phyloP scores from a whole-genome alignment of 2,797 vertebrate genomes.

The Amniataba percoides region DNA sequence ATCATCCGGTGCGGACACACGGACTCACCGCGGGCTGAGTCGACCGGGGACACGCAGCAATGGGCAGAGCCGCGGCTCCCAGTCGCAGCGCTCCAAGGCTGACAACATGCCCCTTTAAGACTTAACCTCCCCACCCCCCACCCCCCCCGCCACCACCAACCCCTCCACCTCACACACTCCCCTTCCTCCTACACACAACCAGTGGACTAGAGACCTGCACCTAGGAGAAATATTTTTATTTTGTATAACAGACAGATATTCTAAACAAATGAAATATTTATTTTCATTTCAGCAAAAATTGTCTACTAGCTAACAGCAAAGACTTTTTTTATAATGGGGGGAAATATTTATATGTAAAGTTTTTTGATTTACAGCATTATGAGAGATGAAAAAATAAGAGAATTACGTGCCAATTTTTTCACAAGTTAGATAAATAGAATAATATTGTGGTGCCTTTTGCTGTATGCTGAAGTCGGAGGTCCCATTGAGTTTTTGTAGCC shows the following conservation, averaged over 20 bases:
- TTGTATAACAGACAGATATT: constrained; percentile 99
- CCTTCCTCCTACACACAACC: constrained; percentile 74
- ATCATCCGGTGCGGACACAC: constrained; percentile 87
- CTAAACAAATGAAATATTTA: constrained; percentile 99
- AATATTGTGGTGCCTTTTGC: constrained; percentile 99
- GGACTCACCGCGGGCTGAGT: constrained; percentile 92
- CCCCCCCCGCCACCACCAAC: constrained; percentile 54
- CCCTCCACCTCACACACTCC: constrained; percentile 70
- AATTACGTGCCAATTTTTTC: constrained; percentile 98
- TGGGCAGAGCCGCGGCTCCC: constrained; percentile 88
- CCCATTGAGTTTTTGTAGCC: constrained; percentile 95
- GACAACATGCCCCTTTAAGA: constrained; percentile 94
- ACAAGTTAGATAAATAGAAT: constrained; percentile 98
- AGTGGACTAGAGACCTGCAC: constrained; percentile 89
- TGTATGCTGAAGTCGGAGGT: constrained; percentile 96
- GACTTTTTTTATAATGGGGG: constrained; percentile 98
- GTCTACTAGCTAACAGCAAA: constrained; percentile 99
- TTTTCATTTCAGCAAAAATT: constrained; percentile 99
- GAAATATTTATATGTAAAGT: constrained; percentile 99
- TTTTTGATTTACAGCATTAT: constrained; percentile 99
- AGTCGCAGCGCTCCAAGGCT: constrained; percentile 87
- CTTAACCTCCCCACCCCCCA: constrained; percentile 56
- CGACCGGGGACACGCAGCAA: constrained; percentile 87
- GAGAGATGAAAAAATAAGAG: constrained; percentile 87
- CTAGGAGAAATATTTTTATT: constrained; percentile 99